phyloP scores from a whole-genome alignment of 2,888 invertebrate genomes.

The Drosophila falleni region DNA sequence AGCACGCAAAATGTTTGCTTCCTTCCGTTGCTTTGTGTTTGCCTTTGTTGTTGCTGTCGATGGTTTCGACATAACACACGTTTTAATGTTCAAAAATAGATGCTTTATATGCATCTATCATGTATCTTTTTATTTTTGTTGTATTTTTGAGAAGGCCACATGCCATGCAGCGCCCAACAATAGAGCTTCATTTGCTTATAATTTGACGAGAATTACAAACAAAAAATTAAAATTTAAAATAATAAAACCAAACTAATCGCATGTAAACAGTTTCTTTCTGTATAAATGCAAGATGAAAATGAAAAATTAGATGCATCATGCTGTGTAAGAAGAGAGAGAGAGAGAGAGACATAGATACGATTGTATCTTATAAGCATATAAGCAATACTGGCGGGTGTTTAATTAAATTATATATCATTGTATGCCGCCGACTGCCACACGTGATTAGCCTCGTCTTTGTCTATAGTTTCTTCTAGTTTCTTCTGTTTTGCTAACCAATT shows the following conservation, averaged over 20 bases:
- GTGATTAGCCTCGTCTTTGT: conserved; percentile 71
- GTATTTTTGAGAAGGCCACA: conserved; percentile 56
- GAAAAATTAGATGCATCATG: conserved; percentile 39
- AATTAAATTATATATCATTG: conserved; percentile 65
- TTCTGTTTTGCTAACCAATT: conserved; percentile 47
- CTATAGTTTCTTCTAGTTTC: conserved; percentile 11
- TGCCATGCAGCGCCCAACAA: conserved; percentile 52
- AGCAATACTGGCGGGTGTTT: conserved; percentile 41
- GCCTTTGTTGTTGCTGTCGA: conserved; percentile 8
- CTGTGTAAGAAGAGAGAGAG: background rate
- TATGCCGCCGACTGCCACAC: conserved; percentile 58
- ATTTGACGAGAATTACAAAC: conserved; percentile 40
- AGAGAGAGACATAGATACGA: background rate
- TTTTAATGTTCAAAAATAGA: conserved; percentile 50
- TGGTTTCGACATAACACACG: conserved; percentile 32
- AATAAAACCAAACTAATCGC: conserved; percentile 40
- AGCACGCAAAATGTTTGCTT: conserved; percentile 56
- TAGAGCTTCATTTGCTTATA: conserved; percentile 62
- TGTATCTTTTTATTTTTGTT: conserved; percentile 3
- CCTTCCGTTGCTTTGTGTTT: conserved; percentile 59
- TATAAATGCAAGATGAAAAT: conserved; percentile 45
- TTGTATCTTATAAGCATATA: conserved; percentile 4
- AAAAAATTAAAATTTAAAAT: conserved; percentile 17
- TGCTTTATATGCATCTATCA: conserved; percentile 49
- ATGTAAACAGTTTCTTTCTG: conserved; percentile 56